Conservation (phyloP, 2,888 invertebrate species). For the Drosophila greeni region DNA sequence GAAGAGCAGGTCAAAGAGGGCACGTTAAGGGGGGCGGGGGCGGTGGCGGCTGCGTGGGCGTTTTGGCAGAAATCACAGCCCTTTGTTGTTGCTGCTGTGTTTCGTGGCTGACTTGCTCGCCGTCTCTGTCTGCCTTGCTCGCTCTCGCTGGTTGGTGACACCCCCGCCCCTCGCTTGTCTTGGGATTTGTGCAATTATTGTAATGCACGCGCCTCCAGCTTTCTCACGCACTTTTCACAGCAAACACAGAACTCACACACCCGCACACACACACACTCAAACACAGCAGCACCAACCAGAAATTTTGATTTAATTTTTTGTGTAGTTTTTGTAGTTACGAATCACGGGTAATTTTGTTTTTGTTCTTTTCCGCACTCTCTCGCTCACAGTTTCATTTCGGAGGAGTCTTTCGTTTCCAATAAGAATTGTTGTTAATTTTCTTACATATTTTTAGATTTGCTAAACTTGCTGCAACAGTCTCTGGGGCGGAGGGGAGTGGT, state of each 20-base stretch:
- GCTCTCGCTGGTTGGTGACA: slow-evolving; percentile 18
- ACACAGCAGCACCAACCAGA: slow-evolving; percentile 1
- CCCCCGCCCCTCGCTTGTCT: slow-evolving; percentile 33
- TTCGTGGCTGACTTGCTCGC: slow-evolving; percentile 3
- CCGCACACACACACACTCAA: slow-evolving; percentile 6
- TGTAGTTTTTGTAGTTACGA: slow-evolving; percentile 23
- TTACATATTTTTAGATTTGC: background rate
- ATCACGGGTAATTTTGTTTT: slow-evolving; percentile 18
- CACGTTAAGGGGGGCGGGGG: background rate
- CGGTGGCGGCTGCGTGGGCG: slow-evolving; percentile 21
- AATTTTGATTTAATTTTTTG: slow-evolving; percentile 6
- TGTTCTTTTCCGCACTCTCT: slow-evolving; percentile 6
- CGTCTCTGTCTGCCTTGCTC: slow-evolving; percentile 4
- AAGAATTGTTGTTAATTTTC: slow-evolving; percentile 2
- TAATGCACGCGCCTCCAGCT: slow-evolving; percentile 44
- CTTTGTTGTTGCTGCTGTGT: slow-evolving; percentile 15
- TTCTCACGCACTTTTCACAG: slow-evolving; percentile 29
- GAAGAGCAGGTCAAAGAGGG: slow-evolving; percentile 1
- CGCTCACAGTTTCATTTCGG: slow-evolving; percentile 7
- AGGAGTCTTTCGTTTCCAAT: slow-evolving; percentile 20
- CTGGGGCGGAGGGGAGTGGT: slow-evolving; percentile 23
- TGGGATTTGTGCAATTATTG: slow-evolving; percentile 42
- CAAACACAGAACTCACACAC: background rate
- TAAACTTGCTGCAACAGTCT: slow-evolving; percentile 3
- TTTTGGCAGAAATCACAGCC: slow-evolving; percentile 32